These are phyloP conservation scores for Thamnophis elegans DNA, from an alignment of 2,797 vertebrate genomes.

Conservation along the genomic window DNA sequence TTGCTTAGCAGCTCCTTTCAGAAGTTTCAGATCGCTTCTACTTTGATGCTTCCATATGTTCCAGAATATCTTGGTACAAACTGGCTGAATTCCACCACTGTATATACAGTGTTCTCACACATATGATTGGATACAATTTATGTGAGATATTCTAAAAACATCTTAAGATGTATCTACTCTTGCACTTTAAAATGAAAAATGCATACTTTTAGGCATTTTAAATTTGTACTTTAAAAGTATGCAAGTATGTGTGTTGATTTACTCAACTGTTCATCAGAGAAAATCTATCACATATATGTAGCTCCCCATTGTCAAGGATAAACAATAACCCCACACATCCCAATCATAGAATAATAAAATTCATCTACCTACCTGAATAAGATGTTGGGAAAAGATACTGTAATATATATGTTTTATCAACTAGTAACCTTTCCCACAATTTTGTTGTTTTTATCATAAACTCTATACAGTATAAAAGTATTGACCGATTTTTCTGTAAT, in stretches of 20 bases:
- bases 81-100: too few species aligned
- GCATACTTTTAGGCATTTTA: not conserved
- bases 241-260: not conserved
- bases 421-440: not conserved
- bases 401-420: not conserved
- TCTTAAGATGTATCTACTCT: not conserved
- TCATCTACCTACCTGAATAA: not conserved
- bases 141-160: not conserved
- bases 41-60: not conserved
- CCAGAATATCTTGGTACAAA: not conserved
- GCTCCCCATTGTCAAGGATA: not conserved
- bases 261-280: not conserved
- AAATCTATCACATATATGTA: not conserved
- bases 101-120: not conserved
- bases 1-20: not conserved
- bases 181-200: not conserved
- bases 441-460: conserved; percentile 52
- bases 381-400: not conserved
- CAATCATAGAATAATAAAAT: not conserved
- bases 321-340: not conserved
- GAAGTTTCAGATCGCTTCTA: not conserved
- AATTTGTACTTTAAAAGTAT: not conserved
- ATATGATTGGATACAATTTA: not conserved
- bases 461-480: conserved; percentile 19
- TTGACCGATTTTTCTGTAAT: conserved; percentile 26